A percentile compares a stretch with the other conserved stretches of the same genome.
Conservation (phyloP, 2,888 invertebrate species). For the Nebria brevicollis region DNA sequence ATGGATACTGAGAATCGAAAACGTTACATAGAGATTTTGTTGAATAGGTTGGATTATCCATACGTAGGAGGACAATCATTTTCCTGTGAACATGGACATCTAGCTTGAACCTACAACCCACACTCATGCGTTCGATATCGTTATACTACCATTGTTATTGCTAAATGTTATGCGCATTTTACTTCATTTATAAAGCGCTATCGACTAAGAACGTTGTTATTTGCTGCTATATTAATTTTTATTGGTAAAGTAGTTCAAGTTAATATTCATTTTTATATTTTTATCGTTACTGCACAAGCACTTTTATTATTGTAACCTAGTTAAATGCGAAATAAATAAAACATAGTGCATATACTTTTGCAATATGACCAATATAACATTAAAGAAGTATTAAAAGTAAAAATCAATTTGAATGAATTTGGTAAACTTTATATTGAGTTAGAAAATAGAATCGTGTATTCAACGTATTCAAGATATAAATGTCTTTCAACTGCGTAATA, state of each 20-base stretch:
- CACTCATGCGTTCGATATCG: background rate
- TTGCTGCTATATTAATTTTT: background rate
- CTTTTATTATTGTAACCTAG: background rate
- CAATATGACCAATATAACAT: too few species aligned
- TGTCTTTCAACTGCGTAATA: background rate
- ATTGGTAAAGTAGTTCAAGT: background rate
- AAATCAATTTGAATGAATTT: too few species aligned
- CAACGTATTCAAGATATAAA: too few species aligned
- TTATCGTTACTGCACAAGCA: background rate
- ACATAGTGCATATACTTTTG: too few species aligned
- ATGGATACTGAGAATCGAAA: background rate
- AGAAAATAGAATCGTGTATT: too few species aligned
- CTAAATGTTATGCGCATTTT: background rate
- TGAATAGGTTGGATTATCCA: constrained; percentile 25
- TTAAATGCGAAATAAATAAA: too few species aligned
- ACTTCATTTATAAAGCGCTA: background rate
- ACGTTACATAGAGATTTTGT: background rate
- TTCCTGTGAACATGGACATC: constrained; percentile 15
- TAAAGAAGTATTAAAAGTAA: too few species aligned
- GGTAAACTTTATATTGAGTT: too few species aligned
- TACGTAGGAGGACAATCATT: constrained; percentile 27
- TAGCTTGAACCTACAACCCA: background rate
- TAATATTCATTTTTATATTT: background rate
- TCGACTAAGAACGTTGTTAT: background rate
- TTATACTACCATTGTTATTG: background rate